These are phyloP conservation scores for Drosophila infuscata DNA, from an alignment of 2,888 invertebrate species.

Conservation along the genomic window DNA sequence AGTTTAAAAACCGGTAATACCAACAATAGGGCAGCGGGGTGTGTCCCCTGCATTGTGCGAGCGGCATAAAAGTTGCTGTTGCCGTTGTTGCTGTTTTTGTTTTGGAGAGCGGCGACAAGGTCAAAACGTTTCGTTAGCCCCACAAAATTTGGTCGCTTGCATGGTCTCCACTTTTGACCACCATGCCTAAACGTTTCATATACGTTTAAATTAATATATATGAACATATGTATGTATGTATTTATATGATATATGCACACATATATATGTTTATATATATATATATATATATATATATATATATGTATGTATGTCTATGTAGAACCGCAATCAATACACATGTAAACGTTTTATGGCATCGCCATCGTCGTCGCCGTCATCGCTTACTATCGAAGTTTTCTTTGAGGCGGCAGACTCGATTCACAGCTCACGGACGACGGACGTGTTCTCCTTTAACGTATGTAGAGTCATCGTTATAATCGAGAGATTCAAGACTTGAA, in stretches of 20 bases:
- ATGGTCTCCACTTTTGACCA: slow-evolving; percentile 43
- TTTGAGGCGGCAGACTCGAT: slow-evolving; percentile 56
- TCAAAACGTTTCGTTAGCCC: slow-evolving; percentile 58
- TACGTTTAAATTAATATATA: background rate
- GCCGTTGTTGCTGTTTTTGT: slow-evolving; percentile 19
- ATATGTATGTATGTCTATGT: slow-evolving; percentile 9
- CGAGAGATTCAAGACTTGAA: background rate
- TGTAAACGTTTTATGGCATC: slow-evolving; percentile 38
- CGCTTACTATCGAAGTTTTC: slow-evolving; percentile 52
- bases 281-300: background rate
- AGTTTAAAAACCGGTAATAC: slow-evolving; percentile 34
- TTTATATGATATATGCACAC: too few species aligned
- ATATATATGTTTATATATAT: background rate
- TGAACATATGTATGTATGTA: background rate
- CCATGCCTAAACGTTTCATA: slow-evolving; percentile 20
- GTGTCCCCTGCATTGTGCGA: slow-evolving; percentile 13
- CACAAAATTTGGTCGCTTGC: slow-evolving; percentile 35
- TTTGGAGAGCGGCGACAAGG: slow-evolving; percentile 62
- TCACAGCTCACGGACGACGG: slow-evolving; percentile 66
- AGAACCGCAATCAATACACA: slow-evolving; percentile 43
- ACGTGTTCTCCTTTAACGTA: slow-evolving; percentile 53
- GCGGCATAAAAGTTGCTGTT: slow-evolving; percentile 6
- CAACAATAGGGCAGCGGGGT: slow-evolving; percentile 10
- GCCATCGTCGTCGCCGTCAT: slow-evolving; percentile 5
- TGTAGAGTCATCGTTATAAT: slow-evolving; percentile 17